A percentile compares a stretch with the other conserved stretches of the same genome.
These are phyloP conservation scores for Plusia festucae DNA, from an alignment of 2,888 invertebrate genomes.

Conservation along the genomic window DNA sequence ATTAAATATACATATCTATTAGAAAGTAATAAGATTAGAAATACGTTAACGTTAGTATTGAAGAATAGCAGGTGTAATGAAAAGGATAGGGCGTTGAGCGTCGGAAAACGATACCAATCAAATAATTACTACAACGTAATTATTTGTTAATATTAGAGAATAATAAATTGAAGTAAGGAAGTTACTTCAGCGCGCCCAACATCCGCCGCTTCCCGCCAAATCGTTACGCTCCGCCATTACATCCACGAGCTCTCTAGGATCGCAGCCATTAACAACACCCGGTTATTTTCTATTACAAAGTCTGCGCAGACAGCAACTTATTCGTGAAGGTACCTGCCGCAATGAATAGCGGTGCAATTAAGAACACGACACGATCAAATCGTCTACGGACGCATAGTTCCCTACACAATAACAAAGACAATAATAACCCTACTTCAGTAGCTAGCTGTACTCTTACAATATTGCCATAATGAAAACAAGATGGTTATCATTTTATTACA, in stretches of 20 bases:
- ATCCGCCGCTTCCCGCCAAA: constrained; percentile 68
- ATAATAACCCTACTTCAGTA: constrained; percentile 41
- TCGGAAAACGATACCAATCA: constrained; percentile 28
- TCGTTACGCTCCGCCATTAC: constrained; percentile 58
- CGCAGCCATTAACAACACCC: constrained; percentile 69
- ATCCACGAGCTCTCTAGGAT: constrained; percentile 70
- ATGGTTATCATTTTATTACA: background rate
- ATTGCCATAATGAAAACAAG: constrained; percentile 15
- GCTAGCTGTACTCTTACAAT: constrained; percentile 10
- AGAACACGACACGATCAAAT: constrained; percentile 67
- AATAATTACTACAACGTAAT: constrained; percentile 31
- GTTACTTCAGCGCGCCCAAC: constrained; percentile 51
- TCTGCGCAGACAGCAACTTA: constrained; percentile 42
- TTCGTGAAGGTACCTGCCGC: constrained; percentile 46
- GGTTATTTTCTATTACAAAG: constrained; percentile 60
- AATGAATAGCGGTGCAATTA: constrained; percentile 56
- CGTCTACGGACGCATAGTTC: constrained; percentile 55
- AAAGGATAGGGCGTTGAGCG: constrained; percentile 36
- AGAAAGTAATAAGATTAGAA: background rate
- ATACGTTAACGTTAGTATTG: background rate
- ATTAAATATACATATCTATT: constrained; percentile 1
- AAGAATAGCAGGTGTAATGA: constrained; percentile 9
- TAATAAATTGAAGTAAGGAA: constrained; percentile 53
- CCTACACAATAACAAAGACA: constrained; percentile 57
- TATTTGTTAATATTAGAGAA: constrained; percentile 35